Evolutionary conservation across 2,797 vertebrate genomes (phyloP), one percentile per base, ranked within the genome.

Genomic region (Aplochiton taeniatus): DNA sequence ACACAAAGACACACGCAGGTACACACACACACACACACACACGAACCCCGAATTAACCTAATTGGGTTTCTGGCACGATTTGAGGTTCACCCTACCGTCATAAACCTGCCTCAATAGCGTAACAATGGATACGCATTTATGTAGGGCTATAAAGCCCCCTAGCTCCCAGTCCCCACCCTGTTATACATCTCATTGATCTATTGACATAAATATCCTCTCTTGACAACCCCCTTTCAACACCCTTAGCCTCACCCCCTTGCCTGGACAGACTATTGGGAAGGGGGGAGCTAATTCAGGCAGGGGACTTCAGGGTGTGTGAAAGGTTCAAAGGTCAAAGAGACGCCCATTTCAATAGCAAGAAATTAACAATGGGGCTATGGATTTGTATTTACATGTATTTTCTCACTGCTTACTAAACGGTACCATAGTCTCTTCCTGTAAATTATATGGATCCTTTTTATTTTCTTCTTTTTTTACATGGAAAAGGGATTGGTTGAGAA

Each of bases 41-140:
- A 52, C 61, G 61, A 59, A 80, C 58, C 60, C 54, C 42, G 20
- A 55, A 31, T 54, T 19, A 50, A 11, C 54, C 43, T 8, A 9
- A 13, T 11, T 11, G 11, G 66, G 61, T 69, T 58, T 11, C 49
- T 47, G 18, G 45, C 69, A 56, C 80, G 70, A 83, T 72, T 72
- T 71, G 54, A 66, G 66, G 72, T 58, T 75, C 55, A 63, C 58
- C 43, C 65, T 73, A 66, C 68, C 57, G 54, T 57, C 62, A 73
- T 59, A 80, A 75, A 72, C 68, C 63, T 57, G 43, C 47, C 65
- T 86, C 64, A 85, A 70, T 61, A 56, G 46, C 58, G 42, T 51
- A 17, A 86, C 82, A 88, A 85, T 75, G 69, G 75, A 71, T 63
- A 41, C 85, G 79, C 79, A 84, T 76, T 83, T 81, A 78, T 71